Evolutionary conservation across 2,888 invertebrate species (phyloP).

Genomic region (Polydrusus tereticollis): DNA sequence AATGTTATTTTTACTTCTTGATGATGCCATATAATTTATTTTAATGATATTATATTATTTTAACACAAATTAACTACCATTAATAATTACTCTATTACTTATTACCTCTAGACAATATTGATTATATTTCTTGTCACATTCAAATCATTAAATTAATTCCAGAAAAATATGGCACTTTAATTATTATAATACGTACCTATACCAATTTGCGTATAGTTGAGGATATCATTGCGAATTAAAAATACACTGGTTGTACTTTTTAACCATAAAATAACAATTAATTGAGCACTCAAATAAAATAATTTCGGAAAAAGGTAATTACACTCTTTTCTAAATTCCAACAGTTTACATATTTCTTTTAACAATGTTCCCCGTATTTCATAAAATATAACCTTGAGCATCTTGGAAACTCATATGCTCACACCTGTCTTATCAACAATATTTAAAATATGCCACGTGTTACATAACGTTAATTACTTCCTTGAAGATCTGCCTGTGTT

Average conservation of each 20-base stretch:
- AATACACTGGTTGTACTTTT: no score
- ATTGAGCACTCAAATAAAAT: no score
- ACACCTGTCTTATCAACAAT: not conserved
- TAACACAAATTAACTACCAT: not conserved
- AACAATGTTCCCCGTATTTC: not conserved
- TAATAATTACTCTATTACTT: not conserved
- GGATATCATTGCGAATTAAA: no score
- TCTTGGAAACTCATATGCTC: not conserved
- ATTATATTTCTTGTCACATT: not conserved
- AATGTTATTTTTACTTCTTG: no score
- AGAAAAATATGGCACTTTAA: not conserved
- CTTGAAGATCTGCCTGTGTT: not conserved
- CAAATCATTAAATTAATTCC: not conserved
- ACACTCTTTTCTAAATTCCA: no score
- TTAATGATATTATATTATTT: no score
- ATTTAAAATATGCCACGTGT: not conserved
- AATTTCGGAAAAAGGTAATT: no score
- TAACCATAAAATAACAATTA: no score
- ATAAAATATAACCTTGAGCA: not conserved
- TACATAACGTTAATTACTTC: not conserved
- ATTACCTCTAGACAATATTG: not conserved
- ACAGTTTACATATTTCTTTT: no score
- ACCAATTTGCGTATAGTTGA: no score
- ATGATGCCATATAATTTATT: no score
- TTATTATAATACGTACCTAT: no score